Evolutionary conservation across 2,797 vertebrate species (phyloP).

Genomic region (Chelon labrosus): DNA sequence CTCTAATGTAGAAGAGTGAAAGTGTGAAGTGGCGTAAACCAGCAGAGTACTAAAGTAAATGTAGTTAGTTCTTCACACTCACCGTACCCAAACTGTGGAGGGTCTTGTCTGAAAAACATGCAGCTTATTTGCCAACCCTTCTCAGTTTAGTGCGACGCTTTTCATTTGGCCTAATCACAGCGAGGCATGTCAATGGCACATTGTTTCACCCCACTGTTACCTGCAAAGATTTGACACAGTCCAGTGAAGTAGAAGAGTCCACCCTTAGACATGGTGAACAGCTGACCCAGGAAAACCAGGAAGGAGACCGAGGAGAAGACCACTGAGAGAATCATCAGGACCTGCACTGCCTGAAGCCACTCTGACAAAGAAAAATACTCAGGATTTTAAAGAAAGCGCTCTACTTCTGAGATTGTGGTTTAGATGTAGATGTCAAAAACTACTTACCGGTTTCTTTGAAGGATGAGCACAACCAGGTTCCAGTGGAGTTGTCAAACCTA

Average conservation of each 20-base stretch:
- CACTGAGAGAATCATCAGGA: conserved; percentile 91
- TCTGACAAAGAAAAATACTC: conserved; percentile 64
- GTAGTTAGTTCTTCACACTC: too few relatives aligned
- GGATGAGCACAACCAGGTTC: conserved; percentile 84
- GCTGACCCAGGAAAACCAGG: conserved; percentile 92
- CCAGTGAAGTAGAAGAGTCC: conserved; percentile 93
- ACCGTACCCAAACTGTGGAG: neutral
- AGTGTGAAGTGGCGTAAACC: too few relatives aligned
- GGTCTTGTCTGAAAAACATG: neutral
- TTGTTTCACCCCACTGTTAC: conserved; percentile 71
- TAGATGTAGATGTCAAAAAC: too few relatives aligned
- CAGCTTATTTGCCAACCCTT: neutral
- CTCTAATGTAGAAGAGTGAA: too few relatives aligned
- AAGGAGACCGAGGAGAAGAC: conserved; percentile 91
- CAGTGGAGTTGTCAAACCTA: conserved; percentile 79
- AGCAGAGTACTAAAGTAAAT: too few relatives aligned
- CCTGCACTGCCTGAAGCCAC: conserved; percentile 92
- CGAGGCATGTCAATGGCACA: neutral
- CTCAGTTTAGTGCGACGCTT: neutral
- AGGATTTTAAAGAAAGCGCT: neutral
- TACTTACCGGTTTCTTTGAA: conserved; percentile 87
- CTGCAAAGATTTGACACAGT: conserved; percentile 91
- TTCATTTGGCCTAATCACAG: neutral
- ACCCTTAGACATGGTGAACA: conserved; percentile 91
- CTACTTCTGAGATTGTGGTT: neutral